These are phyloP conservation scores for Gari tellinella DNA, from an alignment of 2,888 invertebrate genomes.

Conservation along the genomic window DNA sequence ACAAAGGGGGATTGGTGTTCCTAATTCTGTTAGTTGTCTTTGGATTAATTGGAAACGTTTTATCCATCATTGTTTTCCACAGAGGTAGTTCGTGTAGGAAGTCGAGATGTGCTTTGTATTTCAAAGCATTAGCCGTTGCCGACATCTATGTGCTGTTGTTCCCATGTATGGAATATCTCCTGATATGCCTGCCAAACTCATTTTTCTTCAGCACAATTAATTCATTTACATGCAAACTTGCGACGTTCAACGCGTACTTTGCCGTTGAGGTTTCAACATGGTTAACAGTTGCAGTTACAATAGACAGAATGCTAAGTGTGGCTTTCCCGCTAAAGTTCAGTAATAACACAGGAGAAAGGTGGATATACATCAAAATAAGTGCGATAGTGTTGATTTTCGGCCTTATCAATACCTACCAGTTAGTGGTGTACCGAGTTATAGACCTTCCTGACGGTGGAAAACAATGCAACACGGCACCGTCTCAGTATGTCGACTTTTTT, in stretches of 20 bases:
- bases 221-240: slow-evolving; percentile 1
- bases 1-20: no score
- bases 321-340: slow-evolving; percentile 4
- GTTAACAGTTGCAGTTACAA: slow-evolving; percentile 2
- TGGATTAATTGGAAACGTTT: slow-evolving; percentile 13
- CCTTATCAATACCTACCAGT: no score
- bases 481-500: no score
- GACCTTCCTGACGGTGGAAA: no score
- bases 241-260: background rate
- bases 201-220: background rate
- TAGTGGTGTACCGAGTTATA: no score
- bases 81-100: slow-evolving; percentile 1
- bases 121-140: slow-evolving; percentile 5
- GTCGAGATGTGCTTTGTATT: background rate
- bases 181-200: background rate
- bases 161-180: slow-evolving; percentile 7
- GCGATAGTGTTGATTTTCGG: background rate
- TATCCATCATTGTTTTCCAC: slow-evolving; percentile 2
- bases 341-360: background rate
- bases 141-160: slow-evolving; percentile 9
- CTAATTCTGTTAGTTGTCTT: background rate
- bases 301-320: slow-evolving; percentile 1
- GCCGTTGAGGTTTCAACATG: slow-evolving; percentile 4
- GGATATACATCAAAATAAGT: background rate
- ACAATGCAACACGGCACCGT: no score